Evolutionary conservation across 2,113 vertebrate species (phyloP), one percentile per base, ranked within the genome.

Genomic region (Marcusenius ussheri): DNA sequence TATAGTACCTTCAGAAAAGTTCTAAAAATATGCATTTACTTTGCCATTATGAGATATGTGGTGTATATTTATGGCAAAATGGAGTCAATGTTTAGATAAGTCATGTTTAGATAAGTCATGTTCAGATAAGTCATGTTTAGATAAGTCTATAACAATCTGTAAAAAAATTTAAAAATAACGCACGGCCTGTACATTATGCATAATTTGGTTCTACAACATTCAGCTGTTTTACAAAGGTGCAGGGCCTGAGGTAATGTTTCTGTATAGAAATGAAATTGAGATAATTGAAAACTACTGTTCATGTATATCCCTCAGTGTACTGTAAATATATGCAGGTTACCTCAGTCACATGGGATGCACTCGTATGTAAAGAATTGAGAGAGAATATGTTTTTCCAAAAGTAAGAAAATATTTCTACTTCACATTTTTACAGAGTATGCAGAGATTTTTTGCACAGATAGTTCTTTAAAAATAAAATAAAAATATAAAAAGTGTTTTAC

Each of bases 401-500:
- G 35, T 42, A 80, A 80, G 35, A 80, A 80, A 80, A 80, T 80
- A 80, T 5, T 80, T 80, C 2, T 80, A 80, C 6, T 80, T 80
- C 74, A 80, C 74, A 7, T 80, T 31, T 42, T 39, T 39, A 13
- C 5, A 39, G 70, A 17, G 5, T 89, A 5, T 9, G 17, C 80
- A 49, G 35, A 21, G 13, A 46, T 89, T 77, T 88, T 45, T 50
- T 56, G 62, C 74, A 89, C 35, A 83, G 9, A 88, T 39, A 31
- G 27, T 66, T 88, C 39, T 88, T 70, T 53, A 11, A 56, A 89
- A 88, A 89, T 92, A 70, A 70, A 31, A 86, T 88, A 91, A 31
- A 47, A n/a, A 24, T n/a, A n/a, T 70, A 45, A 46, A 88, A 88
- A 91, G 91, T 17, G 83, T 89, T 66, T 93, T 91, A 93, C 92